These are phyloP conservation scores for Akabosia matsudoensis DNA, from an alignment of 1,140 invertebrate genomes.

Conservation along the genomic window DNA sequence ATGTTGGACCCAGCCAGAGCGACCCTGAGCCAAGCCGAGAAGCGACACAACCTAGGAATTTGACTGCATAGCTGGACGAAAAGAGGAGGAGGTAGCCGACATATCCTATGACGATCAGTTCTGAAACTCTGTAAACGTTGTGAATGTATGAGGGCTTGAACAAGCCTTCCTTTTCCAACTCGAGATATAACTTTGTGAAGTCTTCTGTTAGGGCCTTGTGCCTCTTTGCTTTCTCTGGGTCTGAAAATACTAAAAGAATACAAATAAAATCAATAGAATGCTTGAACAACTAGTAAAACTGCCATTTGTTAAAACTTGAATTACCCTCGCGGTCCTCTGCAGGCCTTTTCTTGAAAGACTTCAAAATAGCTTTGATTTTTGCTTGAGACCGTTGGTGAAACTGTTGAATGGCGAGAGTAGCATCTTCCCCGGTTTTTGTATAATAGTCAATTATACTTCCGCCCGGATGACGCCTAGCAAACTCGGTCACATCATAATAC, in stretches of 20 bases:
- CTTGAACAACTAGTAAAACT: no score
- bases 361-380: conserved; percentile 25
- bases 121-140: conserved; percentile 27
- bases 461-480: conserved; percentile 26
- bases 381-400: conserved; percentile 22
- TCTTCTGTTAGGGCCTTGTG: conserved; percentile 40
- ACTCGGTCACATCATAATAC: conserved; percentile 9
- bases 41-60: conserved; percentile 35
- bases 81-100: conserved; percentile 31
- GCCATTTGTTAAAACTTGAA: no score
- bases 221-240: conserved; percentile 27
- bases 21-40: conserved; percentile 31
- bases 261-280: no score
- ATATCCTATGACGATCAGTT: conserved; percentile 25
- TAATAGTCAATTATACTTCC: conserved; percentile 33
- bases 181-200: conserved; percentile 42
- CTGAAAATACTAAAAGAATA: not conserved
- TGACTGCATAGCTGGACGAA: conserved; percentile 11
- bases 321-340: conserved; percentile 27
- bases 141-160: conserved; percentile 37
- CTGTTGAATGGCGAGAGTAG: conserved; percentile 34
- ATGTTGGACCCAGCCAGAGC: conserved; percentile 40
- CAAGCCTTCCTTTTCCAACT: conserved; percentile 41
- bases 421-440: conserved; percentile 31
- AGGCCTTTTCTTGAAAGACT: conserved; percentile 31